Percentiles rank a stretch among this genome's conserved stretches.
These are phyloP conservation scores for Turritopsis rubra DNA, from an alignment of 30 jellyfish, hydroid and myxozoan genomes.

Conservation along the genomic window DNA sequence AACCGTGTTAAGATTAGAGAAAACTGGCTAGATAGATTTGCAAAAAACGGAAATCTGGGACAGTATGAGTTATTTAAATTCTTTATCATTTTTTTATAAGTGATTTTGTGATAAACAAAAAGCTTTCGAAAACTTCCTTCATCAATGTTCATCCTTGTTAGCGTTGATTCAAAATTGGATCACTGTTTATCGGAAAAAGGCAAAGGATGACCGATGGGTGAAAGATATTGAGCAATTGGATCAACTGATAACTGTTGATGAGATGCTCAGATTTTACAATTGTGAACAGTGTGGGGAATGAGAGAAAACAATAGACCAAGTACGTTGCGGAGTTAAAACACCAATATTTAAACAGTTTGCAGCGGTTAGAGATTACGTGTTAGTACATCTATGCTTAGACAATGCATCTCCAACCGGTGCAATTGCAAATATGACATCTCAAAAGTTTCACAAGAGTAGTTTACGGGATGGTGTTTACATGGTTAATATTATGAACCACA, in stretches of 20 bases:
- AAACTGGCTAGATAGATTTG: constrained; percentile 21
- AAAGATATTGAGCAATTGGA: constrained; percentile 22
- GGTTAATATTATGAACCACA: constrained; percentile 13
- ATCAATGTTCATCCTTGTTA: neutral
- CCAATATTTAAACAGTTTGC: neutral
- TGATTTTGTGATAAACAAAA: neutral
- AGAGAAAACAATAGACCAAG: neutral
- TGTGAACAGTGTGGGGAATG: neutral
- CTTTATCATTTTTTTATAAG: constrained; percentile 19
- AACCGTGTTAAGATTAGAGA: constrained; percentile 9
- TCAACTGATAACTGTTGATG: constrained; percentile 18
- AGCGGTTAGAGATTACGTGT: constrained; percentile 3
- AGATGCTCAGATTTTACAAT: neutral
- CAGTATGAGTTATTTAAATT: constrained; percentile 30
- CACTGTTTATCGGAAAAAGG: neutral
- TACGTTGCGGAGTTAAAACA: neutral
- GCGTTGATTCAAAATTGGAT: constrained; percentile 4
- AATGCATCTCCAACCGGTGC: constrained; percentile 41
- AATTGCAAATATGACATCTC: constrained; percentile 20
- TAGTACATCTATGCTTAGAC: constrained; percentile 15
- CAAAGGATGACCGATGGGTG: neutral
- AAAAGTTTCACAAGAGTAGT: neutral
- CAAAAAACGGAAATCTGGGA: constrained; percentile 22
- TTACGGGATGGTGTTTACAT: neutral
- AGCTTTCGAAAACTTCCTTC: neutral